A percentile compares a stretch with the other conserved stretches of the same genome.
phyloP scores from a whole-genome alignment of 2,888 invertebrate species.

The Megaustenia siamemsis region DNA sequence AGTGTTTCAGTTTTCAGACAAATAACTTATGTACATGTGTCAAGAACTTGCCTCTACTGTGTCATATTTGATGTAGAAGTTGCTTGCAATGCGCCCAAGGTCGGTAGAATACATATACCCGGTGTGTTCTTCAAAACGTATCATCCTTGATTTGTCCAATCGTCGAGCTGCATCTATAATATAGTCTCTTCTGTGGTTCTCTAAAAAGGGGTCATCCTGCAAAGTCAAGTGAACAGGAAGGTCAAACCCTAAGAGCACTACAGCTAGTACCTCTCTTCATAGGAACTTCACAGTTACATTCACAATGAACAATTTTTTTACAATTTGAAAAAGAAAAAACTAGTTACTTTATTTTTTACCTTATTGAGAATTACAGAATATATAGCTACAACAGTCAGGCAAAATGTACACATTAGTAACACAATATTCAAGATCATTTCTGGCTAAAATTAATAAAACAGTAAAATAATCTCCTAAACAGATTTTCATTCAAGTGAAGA shows the following conservation, averaged over 20 bases:
- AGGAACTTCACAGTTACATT: too few species aligned
- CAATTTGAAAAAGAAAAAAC: not conserved
- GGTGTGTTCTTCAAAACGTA: conserved; percentile 91
- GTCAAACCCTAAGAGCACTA: not conserved
- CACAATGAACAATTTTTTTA: too few species aligned
- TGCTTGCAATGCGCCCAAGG: conserved; percentile 96
- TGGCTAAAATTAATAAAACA: too few species aligned
- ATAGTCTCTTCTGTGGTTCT: conserved; percentile 88
- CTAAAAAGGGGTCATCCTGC: conserved; percentile 89
- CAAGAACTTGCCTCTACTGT: conserved; percentile 86
- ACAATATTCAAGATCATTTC: too few species aligned
- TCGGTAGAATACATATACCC: conserved; percentile 85
- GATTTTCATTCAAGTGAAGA: too few species aligned
- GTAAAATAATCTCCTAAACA: too few species aligned
- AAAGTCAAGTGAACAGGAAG: conserved; percentile 63
- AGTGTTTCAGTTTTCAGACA: not conserved
- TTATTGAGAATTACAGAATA: too few species aligned
- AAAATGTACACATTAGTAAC: too few species aligned
- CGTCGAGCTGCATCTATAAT: conserved; percentile 90
- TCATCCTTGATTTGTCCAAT: conserved; percentile 95
- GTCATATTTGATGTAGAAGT: conserved; percentile 97
- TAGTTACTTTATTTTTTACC: not conserved
- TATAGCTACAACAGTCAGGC: too few species aligned
- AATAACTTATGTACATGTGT: not conserved
- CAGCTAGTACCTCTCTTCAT: too few species aligned